Evolutionary conservation across 2,797 vertebrate genomes (phyloP).

Genomic region (Numenius phaeopus): DNA sequence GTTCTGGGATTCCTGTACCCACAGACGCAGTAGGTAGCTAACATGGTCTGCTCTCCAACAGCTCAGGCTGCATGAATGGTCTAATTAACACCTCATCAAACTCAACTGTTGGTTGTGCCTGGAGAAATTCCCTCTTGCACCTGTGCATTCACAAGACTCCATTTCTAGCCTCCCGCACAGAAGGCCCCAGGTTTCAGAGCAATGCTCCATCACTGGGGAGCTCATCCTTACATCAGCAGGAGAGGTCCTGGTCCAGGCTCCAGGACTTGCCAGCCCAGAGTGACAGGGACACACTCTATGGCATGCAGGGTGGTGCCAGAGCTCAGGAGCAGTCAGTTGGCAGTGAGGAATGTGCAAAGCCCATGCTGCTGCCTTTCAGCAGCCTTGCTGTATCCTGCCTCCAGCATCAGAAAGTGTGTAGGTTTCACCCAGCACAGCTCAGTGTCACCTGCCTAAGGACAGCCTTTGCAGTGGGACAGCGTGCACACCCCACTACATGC

Average conservation of each 20-base stretch:
- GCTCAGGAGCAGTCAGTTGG: not conserved
- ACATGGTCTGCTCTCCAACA: conserved; percentile 21
- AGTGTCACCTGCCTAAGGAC: not conserved
- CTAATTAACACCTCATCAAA: conserved; percentile 80
- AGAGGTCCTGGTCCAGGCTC: not conserved
- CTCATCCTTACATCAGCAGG: not conserved
- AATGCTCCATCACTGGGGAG: not conserved
- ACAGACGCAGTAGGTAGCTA: conserved; percentile 38
- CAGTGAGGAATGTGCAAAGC: not conserved
- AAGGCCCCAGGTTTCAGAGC: not conserved
- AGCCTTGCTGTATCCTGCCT: not conserved
- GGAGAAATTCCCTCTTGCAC: conserved; percentile 68
- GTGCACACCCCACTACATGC: rapidly evolving
- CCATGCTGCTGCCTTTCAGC: not conserved
- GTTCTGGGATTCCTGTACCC: conserved; percentile 40
- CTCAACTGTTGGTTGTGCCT: conserved; percentile 37
- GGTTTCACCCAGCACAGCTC: not conserved
- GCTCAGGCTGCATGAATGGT: conserved; percentile 63
- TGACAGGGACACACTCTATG: not conserved
- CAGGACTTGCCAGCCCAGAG: not conserved
- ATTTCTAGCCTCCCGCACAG: not conserved
- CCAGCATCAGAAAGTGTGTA: not conserved
- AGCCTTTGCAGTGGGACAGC: not conserved
- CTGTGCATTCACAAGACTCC: conserved; percentile 34
- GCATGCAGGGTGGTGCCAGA: not conserved